A percentile compares a stretch with the other conserved stretches of the same genome.
Conservation (phyloP, 2,113 vertebrate genomes). For the Lophura nycthemera region DNA sequence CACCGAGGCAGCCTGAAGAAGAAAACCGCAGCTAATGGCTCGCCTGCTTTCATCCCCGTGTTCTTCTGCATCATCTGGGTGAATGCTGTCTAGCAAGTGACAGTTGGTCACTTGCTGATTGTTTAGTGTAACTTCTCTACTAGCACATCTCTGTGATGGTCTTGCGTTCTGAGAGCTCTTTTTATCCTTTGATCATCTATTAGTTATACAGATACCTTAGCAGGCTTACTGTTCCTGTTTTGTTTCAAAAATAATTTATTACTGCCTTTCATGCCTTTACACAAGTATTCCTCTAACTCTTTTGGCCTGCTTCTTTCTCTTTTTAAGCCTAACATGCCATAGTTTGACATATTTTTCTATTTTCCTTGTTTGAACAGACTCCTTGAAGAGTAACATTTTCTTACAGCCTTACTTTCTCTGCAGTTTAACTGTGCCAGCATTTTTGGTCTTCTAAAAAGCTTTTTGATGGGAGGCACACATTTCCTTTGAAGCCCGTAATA, state of each 20-base stretch:
- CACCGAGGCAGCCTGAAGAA: background rate
- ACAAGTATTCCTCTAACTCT: background rate
- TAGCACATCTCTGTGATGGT: background rate
- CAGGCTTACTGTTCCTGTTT: background rate
- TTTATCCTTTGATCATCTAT: background rate
- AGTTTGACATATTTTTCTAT: background rate
- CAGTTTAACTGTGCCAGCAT: background rate
- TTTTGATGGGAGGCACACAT: background rate
- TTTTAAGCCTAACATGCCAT: background rate
- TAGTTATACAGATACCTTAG: background rate
- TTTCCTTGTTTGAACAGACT: background rate
- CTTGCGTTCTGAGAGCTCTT: background rate
- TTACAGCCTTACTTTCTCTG: background rate
- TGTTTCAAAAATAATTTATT: conserved; percentile 26
- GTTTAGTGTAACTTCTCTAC: background rate
- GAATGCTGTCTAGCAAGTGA: background rate
- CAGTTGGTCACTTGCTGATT: background rate
- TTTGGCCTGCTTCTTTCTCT: background rate
- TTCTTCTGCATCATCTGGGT: background rate
- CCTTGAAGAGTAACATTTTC: background rate
- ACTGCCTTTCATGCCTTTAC: background rate
- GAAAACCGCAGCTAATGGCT: background rate
- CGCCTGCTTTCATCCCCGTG: background rate
- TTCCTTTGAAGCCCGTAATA: conserved; percentile 1
- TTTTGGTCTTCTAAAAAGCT: background rate